Evolutionary conservation across 2,888 invertebrate genomes (phyloP).

Genomic region (Hyppa rectilinea): DNA sequence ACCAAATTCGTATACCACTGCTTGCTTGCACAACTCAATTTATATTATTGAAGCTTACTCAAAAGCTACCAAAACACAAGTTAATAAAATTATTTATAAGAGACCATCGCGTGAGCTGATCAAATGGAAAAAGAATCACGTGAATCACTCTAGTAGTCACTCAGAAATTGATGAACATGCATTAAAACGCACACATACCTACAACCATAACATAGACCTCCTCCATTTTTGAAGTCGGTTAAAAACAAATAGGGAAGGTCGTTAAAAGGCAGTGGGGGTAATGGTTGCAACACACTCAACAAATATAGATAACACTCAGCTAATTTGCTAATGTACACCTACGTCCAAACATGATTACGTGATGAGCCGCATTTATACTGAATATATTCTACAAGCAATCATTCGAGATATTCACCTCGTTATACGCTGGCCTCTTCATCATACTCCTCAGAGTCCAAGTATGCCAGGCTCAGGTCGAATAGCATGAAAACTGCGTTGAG

Average conservation of each 20-base stretch:
- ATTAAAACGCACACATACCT: too few relatives aligned
- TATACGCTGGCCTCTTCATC: constrained; percentile 85
- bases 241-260: constrained; percentile 38
- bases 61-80: too few relatives aligned
- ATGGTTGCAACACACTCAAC: constrained; percentile 18
- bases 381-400: constrained; percentile 39
- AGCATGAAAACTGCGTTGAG: constrained; percentile 81
- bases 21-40: too few relatives aligned
- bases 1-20: too few relatives aligned
- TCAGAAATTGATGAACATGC: too few relatives aligned
- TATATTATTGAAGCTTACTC: too few relatives aligned
- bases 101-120: too few relatives aligned
- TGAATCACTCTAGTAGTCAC: too few relatives aligned
- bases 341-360: constrained; percentile 35
- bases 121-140: too few relatives aligned
- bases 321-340: constrained; percentile 45
- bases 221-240: too few relatives aligned
- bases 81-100: too few relatives aligned
- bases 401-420: constrained; percentile 69
- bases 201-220: too few relatives aligned
- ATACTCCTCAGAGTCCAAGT: constrained; percentile 86
- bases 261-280: constrained; percentile 31
- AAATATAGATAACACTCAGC: constrained; percentile 28
- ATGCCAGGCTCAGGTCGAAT: constrained; percentile 84
- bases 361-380: constrained; percentile 59